A percentile compares a stretch with the other conserved stretches of the same genome.
Evolutionary conservation across 2,113 vertebrate species (phyloP).

Genomic region (Perca flavescens): DNA sequence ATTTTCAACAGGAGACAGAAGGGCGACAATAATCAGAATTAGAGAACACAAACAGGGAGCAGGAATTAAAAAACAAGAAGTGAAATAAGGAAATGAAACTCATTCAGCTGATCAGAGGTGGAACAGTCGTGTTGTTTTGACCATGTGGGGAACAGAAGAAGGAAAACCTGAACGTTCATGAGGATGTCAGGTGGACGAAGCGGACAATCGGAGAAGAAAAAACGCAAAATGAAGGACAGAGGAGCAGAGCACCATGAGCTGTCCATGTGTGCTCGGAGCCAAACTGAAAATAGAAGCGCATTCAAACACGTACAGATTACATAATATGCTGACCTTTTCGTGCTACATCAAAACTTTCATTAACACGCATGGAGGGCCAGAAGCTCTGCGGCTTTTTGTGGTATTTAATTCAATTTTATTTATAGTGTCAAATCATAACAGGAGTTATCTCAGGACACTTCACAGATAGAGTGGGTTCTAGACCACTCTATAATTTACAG

Average conservation of each 20-base stretch:
- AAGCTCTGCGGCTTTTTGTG: neutral
- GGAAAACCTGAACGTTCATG: neutral
- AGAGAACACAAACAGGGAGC: slow-evolving; percentile 4
- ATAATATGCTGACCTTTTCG: slow-evolving; percentile 17
- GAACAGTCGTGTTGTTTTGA: neutral
- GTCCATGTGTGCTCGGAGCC: slow-evolving; percentile 2
- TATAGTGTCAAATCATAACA: too few species aligned
- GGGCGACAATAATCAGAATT: neutral
- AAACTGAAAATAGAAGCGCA: slow-evolving; percentile 5
- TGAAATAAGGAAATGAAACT: slow-evolving; percentile 45
- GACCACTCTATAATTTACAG: too few species aligned
- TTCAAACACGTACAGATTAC: slow-evolving; percentile 2
- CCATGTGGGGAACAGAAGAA: slow-evolving; percentile 6
- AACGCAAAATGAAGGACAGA: neutral
- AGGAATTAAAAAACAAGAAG: slow-evolving; percentile 17
- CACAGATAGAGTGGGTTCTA: too few species aligned
- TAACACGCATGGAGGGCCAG: slow-evolving; percentile 10
- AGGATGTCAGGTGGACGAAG: neutral
- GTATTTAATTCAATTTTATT: neutral
- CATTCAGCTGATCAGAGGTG: slow-evolving; percentile 29
- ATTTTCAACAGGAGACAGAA: neutral
- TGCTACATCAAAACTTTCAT: slow-evolving; percentile 10
- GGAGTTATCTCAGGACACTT: too few species aligned
- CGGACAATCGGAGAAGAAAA: neutral
- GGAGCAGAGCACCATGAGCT: neutral